Conservation (phyloP, 2,888 invertebrate species). For the Antheraea assamensis region DNA sequence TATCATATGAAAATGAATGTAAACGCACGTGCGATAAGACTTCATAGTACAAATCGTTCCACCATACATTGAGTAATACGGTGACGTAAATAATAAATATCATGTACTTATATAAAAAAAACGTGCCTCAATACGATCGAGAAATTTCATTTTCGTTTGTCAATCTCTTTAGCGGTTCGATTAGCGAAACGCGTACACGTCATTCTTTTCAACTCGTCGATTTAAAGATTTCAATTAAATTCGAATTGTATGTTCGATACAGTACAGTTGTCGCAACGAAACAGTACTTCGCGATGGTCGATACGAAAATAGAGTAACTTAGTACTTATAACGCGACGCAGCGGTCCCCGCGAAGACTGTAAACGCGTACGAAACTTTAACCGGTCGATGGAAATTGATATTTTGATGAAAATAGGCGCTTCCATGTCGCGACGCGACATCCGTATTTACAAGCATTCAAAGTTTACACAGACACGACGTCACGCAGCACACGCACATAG, state of each 20-base stretch:
- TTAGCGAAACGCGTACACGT: background rate
- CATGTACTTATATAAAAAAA: background rate
- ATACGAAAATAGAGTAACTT: constrained; percentile 64
- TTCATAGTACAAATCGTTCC: constrained; percentile 40
- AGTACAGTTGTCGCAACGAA: constrained; percentile 42
- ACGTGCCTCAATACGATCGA: constrained; percentile 14
- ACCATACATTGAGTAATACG: constrained; percentile 32
- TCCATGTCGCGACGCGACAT: constrained; percentile 49
- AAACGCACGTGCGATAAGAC: constrained; percentile 40
- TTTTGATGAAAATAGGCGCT: constrained; percentile 42
- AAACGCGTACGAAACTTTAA: background rate
- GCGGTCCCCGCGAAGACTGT: constrained; percentile 50
- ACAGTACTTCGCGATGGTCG: constrained; percentile 71
- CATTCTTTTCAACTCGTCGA: background rate
- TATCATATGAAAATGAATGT: constrained; percentile 38
- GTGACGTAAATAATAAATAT: constrained; percentile 17
- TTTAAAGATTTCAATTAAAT: background rate
- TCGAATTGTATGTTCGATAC: constrained; percentile 9
- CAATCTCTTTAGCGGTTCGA: background rate
- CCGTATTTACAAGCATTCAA: constrained; percentile 63
- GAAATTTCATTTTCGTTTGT: constrained; percentile 18
- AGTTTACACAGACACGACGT: constrained; percentile 69
- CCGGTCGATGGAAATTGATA: constrained; percentile 20
- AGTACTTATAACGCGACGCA: background rate
- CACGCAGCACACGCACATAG: constrained; percentile 59